Base-by-base conservation (phyloP, 1,140 invertebrate species). In the Trichogramma pretiosum region DNA sequence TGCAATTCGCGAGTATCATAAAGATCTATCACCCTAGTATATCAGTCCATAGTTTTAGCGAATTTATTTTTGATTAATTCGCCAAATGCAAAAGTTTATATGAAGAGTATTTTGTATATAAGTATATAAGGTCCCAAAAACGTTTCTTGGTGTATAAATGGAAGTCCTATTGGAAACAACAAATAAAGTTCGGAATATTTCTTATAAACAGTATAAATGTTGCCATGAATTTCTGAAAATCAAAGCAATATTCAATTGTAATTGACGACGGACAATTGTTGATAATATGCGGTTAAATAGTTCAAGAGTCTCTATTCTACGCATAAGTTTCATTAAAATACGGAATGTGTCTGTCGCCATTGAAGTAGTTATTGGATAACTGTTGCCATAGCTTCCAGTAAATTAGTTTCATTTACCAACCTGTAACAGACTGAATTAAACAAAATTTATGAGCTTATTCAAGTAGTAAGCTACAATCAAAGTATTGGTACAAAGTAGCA, bases 311-410 rank as follows among this genome's bases (percentile, higher is more conserved):
- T 46, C 32, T 51, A 46, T 43, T 38, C 45, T 30, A 26, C 22
- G 39, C 40, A 46, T 46, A 30, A 7, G 28, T 43, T 5, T 30
- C 13, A 23, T 30, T 33, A 50, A 49, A 46, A 49, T 44, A 40
- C 45, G 50, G 50, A 52, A 52, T 52, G 50, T 48, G 40, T 40
- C 46, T 52, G 39, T 33, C 44, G 37, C 33, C n/a, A n/a, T n/a
- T 30, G 36, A 46, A 41, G 43, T 51, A 32, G 23, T 49, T 36
- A 46, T 53, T 23, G 30, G 32, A 42, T 21, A 17, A 37, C 44
- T 28, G 46, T 38, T 54, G 46, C 54, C 56, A 51, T 57, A 35
- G 44, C 53, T 48, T 46, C 52, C 16, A 43, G 47, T 48, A 51
- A 48, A 56, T 50, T 53, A 41, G 43, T 56, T 59, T 17, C 19